These are phyloP conservation scores for Harlomillsia oculata DNA, from an alignment of 1,140 invertebrate genomes.

Conservation along the genomic window DNA sequence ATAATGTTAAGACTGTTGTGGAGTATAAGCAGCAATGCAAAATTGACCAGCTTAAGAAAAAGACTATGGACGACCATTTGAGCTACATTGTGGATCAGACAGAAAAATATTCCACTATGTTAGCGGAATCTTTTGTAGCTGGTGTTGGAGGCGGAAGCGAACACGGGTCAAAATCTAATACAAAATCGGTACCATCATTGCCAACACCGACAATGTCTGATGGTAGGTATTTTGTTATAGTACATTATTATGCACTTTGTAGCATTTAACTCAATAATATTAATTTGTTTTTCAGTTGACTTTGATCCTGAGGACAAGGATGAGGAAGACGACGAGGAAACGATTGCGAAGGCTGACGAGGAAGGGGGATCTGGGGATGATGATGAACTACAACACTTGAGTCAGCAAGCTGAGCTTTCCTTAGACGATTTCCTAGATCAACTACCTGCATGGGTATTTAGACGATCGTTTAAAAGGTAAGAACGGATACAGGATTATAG, in stretches of 20 bases:
- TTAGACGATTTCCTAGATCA: conserved; percentile 75
- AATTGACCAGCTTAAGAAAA: conserved; percentile 87
- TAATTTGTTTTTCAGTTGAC: conserved; percentile 50
- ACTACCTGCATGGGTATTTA: conserved; percentile 64
- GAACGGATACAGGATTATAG: too few species aligned
- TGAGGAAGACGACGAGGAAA: conserved; percentile 86
- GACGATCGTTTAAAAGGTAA: conserved; percentile 43
- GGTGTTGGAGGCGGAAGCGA: too few species aligned
- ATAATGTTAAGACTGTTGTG: conserved; percentile 90
- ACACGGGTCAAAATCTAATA: too few species aligned
- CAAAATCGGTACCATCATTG: too few species aligned
- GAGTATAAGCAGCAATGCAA: conserved; percentile 88
- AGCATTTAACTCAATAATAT: neutral
- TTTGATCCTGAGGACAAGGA: conserved; percentile 68
- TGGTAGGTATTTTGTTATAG: too few species aligned
- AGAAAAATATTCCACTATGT: conserved; percentile 88
- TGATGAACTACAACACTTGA: conserved; percentile 75
- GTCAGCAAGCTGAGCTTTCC: conserved; percentile 44
- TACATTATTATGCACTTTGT: too few species aligned
- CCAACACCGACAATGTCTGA: too few species aligned
- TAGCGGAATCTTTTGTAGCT: conserved; percentile 74
- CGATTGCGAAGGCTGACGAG: conserved; percentile 79
- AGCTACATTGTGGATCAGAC: conserved; percentile 98
- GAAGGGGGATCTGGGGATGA: conserved; percentile 54
- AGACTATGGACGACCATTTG: conserved; percentile 90